These are phyloP conservation scores for Catharus minimus DNA, from an alignment of 2,113 vertebrate genomes.

Conservation along the genomic window DNA sequence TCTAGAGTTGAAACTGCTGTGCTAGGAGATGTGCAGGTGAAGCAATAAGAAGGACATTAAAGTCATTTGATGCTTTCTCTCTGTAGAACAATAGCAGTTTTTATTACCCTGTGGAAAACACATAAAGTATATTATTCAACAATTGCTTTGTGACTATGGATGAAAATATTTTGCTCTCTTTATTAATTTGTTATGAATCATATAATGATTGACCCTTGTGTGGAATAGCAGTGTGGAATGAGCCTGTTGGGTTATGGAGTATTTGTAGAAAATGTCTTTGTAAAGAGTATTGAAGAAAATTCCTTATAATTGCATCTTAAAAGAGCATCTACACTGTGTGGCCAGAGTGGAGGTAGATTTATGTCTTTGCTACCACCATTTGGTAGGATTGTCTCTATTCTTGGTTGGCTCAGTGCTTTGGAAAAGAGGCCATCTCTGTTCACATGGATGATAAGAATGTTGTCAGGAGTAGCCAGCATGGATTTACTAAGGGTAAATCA, in stretches of 20 bases:
- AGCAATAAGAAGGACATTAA: neutral
- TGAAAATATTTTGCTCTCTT: neutral
- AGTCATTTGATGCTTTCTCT: neutral
- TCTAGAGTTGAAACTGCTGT: neutral
- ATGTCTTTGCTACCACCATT: neutral
- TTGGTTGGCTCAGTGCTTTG: neutral
- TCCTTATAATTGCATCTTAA: neutral
- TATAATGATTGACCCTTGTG: neutral
- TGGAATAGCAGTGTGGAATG: neutral
- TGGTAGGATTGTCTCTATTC: neutral
- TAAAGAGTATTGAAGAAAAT: neutral
- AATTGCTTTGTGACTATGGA: neutral
- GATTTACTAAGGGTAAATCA: neutral
- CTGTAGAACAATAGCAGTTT: neutral
- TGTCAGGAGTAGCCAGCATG: neutral
- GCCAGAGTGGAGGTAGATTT: neutral
- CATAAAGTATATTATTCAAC: neutral
- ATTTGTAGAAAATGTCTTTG: neutral
- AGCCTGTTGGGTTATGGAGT: neutral
- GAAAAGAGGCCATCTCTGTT: neutral
- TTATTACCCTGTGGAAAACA: neutral
- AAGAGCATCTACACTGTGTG: neutral
- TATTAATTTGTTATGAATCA: neutral
- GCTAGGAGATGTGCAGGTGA: neutral
- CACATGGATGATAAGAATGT: neutral